Evolutionary conservation across 2,888 invertebrate genomes (phyloP).

Genomic region (Apodemia mormo): DNA sequence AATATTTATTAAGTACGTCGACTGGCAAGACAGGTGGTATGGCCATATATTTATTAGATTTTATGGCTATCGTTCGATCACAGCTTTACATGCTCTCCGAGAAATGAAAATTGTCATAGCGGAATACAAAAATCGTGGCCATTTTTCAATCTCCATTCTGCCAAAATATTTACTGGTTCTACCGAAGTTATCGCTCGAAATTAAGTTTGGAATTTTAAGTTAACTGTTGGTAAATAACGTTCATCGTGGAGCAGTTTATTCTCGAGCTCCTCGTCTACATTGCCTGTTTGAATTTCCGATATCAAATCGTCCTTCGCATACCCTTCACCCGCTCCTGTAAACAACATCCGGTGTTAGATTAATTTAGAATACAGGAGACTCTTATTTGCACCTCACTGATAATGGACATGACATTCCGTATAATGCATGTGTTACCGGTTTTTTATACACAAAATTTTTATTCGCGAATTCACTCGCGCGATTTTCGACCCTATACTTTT

Average conservation of each 20-base stretch:
- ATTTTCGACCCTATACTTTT: background rate
- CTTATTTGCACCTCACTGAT: constrained; percentile 35
- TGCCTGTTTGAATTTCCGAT: constrained; percentile 55
- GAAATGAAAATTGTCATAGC: no score
- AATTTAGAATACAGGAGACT: constrained; percentile 33
- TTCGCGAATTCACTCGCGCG: background rate
- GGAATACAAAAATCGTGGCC: no score
- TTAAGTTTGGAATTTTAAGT: no score
- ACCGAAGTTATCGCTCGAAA: no score
- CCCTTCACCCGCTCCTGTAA: constrained; percentile 56
- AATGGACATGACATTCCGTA: constrained; percentile 28
- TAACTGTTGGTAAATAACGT: no score
- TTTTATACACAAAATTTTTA: constrained; percentile 16
- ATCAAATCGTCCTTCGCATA: constrained; percentile 65
- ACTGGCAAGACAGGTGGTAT: no score
- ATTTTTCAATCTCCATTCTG: no score
- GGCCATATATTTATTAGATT: no score
- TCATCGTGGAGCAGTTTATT: background rate
- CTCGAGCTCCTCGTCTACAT: background rate
- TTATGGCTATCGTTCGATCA: no score
- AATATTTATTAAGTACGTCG: no score
- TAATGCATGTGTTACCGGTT: constrained; percentile 32
- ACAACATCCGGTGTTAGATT: constrained; percentile 59
- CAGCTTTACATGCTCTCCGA: no score
- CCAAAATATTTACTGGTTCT: no score